These are phyloP conservation scores for Sylvicola cinctus DNA, from an alignment of 2,888 invertebrate species.

Conservation along the genomic window DNA sequence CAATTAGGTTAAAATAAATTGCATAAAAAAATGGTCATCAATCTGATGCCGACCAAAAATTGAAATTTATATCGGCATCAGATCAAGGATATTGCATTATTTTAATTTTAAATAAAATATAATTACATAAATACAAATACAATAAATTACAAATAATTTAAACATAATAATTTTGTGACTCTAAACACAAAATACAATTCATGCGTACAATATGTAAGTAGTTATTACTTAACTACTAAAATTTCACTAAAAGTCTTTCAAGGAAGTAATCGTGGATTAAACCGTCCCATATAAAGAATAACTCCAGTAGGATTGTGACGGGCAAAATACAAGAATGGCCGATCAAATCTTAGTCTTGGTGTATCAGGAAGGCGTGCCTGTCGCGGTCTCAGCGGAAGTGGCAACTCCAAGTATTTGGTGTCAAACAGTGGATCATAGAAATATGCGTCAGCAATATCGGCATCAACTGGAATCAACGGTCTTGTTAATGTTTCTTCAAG, in stretches of 20 bases:
- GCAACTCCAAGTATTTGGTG: conserved; percentile 32
- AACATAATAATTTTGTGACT: too few relatives aligned
- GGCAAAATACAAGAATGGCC: conserved; percentile 75
- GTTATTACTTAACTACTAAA: background rate
- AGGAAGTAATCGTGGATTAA: conserved; percentile 64
- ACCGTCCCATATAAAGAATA: conserved; percentile 71
- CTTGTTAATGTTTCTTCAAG: conserved; percentile 6
- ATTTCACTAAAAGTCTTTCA: conserved; percentile 23
- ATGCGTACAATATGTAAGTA: too few relatives aligned
- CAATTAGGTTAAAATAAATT: too few relatives aligned
- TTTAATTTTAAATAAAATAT: too few relatives aligned
- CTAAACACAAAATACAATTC: too few relatives aligned
- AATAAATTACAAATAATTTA: too few relatives aligned
- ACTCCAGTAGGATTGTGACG: conserved; percentile 83
- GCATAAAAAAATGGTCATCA: too few relatives aligned
- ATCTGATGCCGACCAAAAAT: too few relatives aligned
- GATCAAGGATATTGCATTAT: too few relatives aligned
- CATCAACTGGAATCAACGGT: conserved; percentile 26
- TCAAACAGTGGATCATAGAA: conserved; percentile 40
- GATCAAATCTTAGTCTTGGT: conserved; percentile 60
- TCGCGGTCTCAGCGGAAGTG: conserved; percentile 45
- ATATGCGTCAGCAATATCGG: conserved; percentile 43
- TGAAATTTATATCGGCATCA: too few relatives aligned
- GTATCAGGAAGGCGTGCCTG: conserved; percentile 49
- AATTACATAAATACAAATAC: too few relatives aligned